Evolutionary conservation across 1,140 invertebrate species (phyloP), one percentile per base, ranked within the genome.

Genomic region (Arion vulgaris): DNA sequence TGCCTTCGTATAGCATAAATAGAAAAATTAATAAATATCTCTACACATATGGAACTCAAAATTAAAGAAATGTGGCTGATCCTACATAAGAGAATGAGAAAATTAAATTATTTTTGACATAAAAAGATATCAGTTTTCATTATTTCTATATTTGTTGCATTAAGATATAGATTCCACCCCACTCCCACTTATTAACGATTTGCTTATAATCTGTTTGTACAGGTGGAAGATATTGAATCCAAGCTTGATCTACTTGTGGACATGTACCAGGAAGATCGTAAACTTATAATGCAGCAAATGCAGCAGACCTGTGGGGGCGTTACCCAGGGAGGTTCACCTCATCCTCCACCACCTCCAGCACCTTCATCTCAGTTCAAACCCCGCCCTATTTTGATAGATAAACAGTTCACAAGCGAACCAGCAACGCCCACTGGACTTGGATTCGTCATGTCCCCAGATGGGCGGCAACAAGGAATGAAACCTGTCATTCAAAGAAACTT

Each of bases 161-260:
- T n/a, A n/a, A n/a, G n/a, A n/a, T n/a, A n/a, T n/a, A n/a, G n/a
- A n/a, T n/a, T n/a, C n/a, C n/a, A n/a, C n/a, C n/a, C n/a, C n/a
- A n/a, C n/a, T n/a, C n/a, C n/a, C n/a, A n/a, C n/a, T n/a, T n/a
- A n/a, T n/a, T n/a, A n/a, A n/a, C n/a, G n/a, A n/a, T n/a, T n/a
- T n/a, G n/a, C n/a, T n/a, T n/a, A n/a, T n/a, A n/a, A n/a, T n/a
- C n/a, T n/a, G n/a, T n/a, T n/a, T n/a, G n/a, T n/a, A n/a, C 91
- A 98, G 96, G 96, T 98, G 88, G 97, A 97, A 91, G 96, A 98
- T 91, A 97, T 92, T 41, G 97, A 98, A 93, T 95, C 94, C 89
- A 98, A 98, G 94, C 93, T 98, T 90, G 97, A 98, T 93, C 95
- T 97, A 92, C 94, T 98, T 88, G 95, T 98, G 90, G 97, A 98